phyloP scores from a whole-genome alignment of 2,113 vertebrate genomes.

The Desmodus rotundus region DNA sequence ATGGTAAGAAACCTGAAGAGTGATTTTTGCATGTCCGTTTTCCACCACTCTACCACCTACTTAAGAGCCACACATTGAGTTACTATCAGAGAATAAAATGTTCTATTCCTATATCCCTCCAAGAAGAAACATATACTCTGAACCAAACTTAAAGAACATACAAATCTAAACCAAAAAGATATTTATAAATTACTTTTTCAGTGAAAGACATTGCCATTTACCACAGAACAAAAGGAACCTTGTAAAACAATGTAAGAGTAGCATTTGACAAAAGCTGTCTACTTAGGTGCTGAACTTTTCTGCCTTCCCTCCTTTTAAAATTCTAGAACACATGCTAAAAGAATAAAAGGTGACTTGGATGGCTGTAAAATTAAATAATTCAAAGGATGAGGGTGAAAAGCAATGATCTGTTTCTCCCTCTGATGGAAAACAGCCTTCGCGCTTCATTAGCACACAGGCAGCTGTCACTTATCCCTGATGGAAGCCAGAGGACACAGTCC shows the following conservation, averaged over 20 bases:
- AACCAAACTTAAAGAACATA: conserved; percentile 6
- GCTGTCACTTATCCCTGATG: conserved; percentile 78
- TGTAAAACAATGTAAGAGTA: conserved; percentile 50
- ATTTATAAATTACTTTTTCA: conserved; percentile 33
- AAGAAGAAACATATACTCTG: neutral
- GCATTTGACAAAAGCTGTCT: conserved; percentile 56
- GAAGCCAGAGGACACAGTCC: conserved; percentile 68
- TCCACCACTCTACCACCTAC: neutral
- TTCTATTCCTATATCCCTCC: neutral
- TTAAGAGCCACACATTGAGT: neutral
- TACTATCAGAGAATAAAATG: conserved; percentile 11
- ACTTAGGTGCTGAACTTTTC: conserved; percentile 44
- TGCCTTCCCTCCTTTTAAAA: conserved; percentile 65
- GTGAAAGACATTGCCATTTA: conserved; percentile 18
- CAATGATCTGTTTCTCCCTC: conserved; percentile 49
- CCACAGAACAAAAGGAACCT: conserved; percentile 35
- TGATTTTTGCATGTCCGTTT: neutral
- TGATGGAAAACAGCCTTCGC: conserved; percentile 37
- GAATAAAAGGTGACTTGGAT: conserved; percentile 69
- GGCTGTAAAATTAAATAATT: conserved; percentile 69
- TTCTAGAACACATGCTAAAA: conserved; percentile 64
- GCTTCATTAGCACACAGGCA: conserved; percentile 76
- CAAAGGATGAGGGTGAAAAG: conserved; percentile 61
- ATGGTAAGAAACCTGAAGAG: neutral
- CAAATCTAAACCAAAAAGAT: conserved; percentile 22